Conservation (phyloP, 2,888 invertebrate species). For the Spodoptera picta region DNA sequence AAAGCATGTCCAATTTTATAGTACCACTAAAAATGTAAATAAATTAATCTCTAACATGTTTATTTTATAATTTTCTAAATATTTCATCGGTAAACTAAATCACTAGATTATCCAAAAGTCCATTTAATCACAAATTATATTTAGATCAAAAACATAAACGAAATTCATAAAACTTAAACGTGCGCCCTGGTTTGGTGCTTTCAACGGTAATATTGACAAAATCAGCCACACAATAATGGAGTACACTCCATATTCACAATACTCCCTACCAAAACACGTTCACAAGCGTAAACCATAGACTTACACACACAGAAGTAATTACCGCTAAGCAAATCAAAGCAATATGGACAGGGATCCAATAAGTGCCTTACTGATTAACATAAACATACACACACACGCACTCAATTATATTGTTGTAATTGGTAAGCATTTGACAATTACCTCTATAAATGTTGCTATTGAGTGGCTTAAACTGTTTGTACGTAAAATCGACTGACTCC, state of each 20-base stretch:
- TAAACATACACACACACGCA: conserved; percentile 7
- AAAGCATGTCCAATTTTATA: no score
- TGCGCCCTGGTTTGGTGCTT: no score
- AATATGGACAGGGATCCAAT: conserved; percentile 16
- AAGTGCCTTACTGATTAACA: conserved; percentile 14
- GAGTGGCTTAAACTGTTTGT: background rate
- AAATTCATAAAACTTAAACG: no score
- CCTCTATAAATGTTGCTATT: conserved; percentile 2
- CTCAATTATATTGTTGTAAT: conserved; percentile 7
- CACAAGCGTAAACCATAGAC: background rate
- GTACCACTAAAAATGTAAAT: no score
- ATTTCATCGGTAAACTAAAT: no score
- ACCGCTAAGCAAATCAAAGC: conserved; percentile 24
- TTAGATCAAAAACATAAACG: no score
- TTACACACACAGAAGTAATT: conserved; percentile 21
- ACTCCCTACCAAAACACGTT: background rate
- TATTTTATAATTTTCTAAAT: no score
- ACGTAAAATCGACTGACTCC: background rate
- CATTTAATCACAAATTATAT: no score
- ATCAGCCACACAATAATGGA: no score
- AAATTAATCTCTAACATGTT: no score
- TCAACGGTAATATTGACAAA: no score
- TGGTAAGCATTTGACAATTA: background rate
- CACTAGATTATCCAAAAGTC: no score
- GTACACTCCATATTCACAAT: conserved; percentile 1